These are phyloP conservation scores for Cremastobaeus sp. DNA, from an alignment of 2,888 invertebrate genomes.

Conservation along the genomic window DNA sequence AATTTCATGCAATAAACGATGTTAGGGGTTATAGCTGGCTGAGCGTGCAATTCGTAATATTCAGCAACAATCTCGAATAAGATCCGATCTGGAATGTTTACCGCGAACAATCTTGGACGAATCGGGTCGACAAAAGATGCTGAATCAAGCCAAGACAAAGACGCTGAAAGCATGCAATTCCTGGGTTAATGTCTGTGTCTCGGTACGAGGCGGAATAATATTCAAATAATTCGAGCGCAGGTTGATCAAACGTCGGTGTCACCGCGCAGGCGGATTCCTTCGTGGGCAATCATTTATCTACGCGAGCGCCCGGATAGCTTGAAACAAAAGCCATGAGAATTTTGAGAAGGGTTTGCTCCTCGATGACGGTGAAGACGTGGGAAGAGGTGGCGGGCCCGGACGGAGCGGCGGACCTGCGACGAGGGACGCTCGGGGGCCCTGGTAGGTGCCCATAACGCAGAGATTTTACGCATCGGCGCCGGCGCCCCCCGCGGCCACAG, in stretches of 20 bases:
- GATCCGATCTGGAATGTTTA: too few relatives aligned
- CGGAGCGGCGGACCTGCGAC: slow-evolving; percentile 50
- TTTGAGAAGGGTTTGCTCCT: slow-evolving; percentile 69
- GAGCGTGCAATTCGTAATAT: too few relatives aligned
- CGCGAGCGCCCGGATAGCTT: slow-evolving; percentile 69
- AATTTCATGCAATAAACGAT: too few relatives aligned
- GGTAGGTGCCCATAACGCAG: slow-evolving; percentile 72
- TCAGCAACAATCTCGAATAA: too few relatives aligned
- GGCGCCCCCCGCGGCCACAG: slow-evolving; percentile 79
- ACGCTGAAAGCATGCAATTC: slow-evolving; percentile 6
- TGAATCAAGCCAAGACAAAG: slow-evolving; percentile 10
- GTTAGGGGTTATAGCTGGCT: too few relatives aligned
- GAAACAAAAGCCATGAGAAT: slow-evolving; percentile 76
- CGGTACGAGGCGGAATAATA: slow-evolving; percentile 1
- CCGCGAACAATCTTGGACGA: too few relatives aligned
- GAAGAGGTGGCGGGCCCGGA: slow-evolving; percentile 64
- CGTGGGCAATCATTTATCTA: slow-evolving; percentile 75
- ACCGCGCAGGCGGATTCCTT: slow-evolving; percentile 62
- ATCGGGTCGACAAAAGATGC: too few relatives aligned
- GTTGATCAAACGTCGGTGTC: slow-evolving; percentile 39
- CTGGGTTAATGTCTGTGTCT: slow-evolving; percentile 6
- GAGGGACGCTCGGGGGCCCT: slow-evolving; percentile 58
- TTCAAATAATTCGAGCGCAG: slow-evolving; percentile 41
- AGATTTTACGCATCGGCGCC: slow-evolving; percentile 78
- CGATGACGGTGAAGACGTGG: slow-evolving; percentile 61